Percentiles rank a stretch among this genome's conserved stretches.
Conservation (phyloP, 2,888 invertebrate species). For the Sussaba pulchella region DNA sequence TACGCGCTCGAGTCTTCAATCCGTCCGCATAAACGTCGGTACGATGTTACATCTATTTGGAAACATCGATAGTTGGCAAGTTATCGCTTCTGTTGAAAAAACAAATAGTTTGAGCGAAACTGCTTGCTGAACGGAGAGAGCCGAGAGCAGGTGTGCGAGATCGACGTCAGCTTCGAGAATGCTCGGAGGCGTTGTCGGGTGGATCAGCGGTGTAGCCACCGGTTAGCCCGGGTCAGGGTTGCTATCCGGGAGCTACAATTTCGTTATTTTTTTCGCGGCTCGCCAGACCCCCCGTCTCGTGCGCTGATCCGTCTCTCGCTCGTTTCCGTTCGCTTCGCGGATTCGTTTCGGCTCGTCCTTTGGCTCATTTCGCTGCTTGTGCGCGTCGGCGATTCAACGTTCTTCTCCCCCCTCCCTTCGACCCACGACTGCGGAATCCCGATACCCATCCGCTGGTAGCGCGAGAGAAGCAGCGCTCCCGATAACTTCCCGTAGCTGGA, state of each 20-base stretch:
- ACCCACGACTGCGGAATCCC: constrained; percentile 57
- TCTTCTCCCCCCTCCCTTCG: too few relatives aligned
- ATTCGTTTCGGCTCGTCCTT: constrained; percentile 32
- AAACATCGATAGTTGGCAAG: constrained; percentile 40
- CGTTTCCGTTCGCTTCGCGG: constrained; percentile 14
- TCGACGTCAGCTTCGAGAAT: constrained; percentile 56
- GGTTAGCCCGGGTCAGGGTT: constrained; percentile 77
- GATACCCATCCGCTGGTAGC: constrained; percentile 19
- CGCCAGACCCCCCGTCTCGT: constrained; percentile 13
- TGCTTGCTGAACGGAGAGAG: constrained; percentile 23
- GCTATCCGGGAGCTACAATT: constrained; percentile 68
- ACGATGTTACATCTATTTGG: background rate
- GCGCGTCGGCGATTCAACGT: constrained; percentile 59
- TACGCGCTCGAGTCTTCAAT: too few relatives aligned
- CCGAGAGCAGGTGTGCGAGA: constrained; percentile 52
- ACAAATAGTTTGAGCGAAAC: too few relatives aligned
- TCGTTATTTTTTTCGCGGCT: constrained; percentile 69
- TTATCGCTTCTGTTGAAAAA: too few relatives aligned
- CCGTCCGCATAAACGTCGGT: background rate
- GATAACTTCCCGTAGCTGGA: constrained; percentile 53
- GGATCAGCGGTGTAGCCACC: constrained; percentile 63
- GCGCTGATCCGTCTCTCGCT: constrained; percentile 1
- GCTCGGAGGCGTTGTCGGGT: constrained; percentile 42
- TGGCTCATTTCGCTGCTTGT: constrained; percentile 26
- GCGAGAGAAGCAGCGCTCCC: constrained; percentile 7